A percentile compares a stretch with the other conserved stretches of the same genome.
Evolutionary conservation across 2,888 invertebrate genomes (phyloP).

Genomic region (Metalampra italica): DNA sequence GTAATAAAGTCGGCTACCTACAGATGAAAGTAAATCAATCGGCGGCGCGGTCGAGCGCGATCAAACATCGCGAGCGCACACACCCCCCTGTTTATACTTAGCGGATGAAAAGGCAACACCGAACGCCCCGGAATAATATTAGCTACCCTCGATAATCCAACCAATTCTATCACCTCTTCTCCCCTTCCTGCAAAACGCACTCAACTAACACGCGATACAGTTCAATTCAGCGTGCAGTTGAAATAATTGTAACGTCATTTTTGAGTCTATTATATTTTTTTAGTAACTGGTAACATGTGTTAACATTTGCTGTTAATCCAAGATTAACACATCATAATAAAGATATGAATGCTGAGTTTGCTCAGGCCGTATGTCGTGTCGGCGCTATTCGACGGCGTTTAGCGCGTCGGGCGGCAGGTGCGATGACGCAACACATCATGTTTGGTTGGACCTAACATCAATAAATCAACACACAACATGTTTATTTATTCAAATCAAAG

Average conservation of each 20-base stretch:
- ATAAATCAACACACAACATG: slow-evolving; percentile 6
- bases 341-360: slow-evolving; percentile 75
- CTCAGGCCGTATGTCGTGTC: slow-evolving; percentile 66
- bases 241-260: slow-evolving; percentile 27
- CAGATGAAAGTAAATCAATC: slow-evolving; percentile 60
- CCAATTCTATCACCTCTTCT: slow-evolving; percentile 50
- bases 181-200: slow-evolving; percentile 29
- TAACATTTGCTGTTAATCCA: slow-evolving; percentile 78
- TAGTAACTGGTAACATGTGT: slow-evolving; percentile 78
- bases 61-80: slow-evolving; percentile 66
- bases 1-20: slow-evolving; percentile 7
- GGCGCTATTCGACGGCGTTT: slow-evolving; percentile 57
- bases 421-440: slow-evolving; percentile 57
- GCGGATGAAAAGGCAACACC: slow-evolving; percentile 78
- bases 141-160: slow-evolving; percentile 74
- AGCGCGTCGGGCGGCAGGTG: slow-evolving; percentile 56
- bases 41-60: slow-evolving; percentile 58
- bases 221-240: slow-evolving; percentile 25
- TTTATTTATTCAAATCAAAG: slow-evolving; percentile 13
- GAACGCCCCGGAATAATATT: slow-evolving; percentile 77
- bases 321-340: slow-evolving; percentile 79
- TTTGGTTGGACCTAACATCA: slow-evolving; percentile 36
- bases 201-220: slow-evolving; percentile 34
- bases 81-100: slow-evolving; percentile 78
- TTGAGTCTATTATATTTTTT: slow-evolving; percentile 40